These are phyloP conservation scores for Poeciliopsis prolifica DNA, from an alignment of 2,113 vertebrate species.

Conservation along the genomic window DNA sequence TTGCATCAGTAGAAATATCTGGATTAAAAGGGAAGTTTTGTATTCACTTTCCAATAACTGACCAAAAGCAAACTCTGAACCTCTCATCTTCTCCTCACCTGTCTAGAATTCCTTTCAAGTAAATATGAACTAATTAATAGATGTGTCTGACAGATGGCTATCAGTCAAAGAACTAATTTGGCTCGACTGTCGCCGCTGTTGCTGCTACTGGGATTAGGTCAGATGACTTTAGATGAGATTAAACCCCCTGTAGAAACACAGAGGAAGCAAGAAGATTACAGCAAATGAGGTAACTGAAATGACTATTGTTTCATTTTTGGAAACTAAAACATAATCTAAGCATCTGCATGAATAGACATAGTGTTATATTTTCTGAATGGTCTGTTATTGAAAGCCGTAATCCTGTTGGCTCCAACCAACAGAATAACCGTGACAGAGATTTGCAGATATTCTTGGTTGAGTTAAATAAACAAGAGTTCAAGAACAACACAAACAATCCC, in stretches of 20 bases:
- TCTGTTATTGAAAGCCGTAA: background rate
- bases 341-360: conserved; percentile 27
- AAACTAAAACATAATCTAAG: background rate
- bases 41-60: background rate
- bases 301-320: conserved; percentile 50
- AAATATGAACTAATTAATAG: conserved; percentile 57
- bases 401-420: background rate
- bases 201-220: conserved; percentile 57
- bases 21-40: background rate
- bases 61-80: background rate
- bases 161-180: conserved; percentile 59
- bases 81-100: background rate
- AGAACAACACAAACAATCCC: background rate
- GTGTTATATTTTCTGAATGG: background rate
- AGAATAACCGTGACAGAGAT: background rate
- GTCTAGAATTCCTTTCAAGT: conserved; percentile 21
- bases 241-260: conserved; percentile 54
- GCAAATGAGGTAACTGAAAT: conserved; percentile 61
- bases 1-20: background rate
- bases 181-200: conserved; percentile 41
- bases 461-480: background rate
- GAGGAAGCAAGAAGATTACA: conserved; percentile 64
- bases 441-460: background rate
- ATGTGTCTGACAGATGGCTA: conserved; percentile 43
- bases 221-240: conserved; percentile 70